Conservation (phyloP, 2,113 vertebrate species). For the Coracopsis vasa region DNA sequence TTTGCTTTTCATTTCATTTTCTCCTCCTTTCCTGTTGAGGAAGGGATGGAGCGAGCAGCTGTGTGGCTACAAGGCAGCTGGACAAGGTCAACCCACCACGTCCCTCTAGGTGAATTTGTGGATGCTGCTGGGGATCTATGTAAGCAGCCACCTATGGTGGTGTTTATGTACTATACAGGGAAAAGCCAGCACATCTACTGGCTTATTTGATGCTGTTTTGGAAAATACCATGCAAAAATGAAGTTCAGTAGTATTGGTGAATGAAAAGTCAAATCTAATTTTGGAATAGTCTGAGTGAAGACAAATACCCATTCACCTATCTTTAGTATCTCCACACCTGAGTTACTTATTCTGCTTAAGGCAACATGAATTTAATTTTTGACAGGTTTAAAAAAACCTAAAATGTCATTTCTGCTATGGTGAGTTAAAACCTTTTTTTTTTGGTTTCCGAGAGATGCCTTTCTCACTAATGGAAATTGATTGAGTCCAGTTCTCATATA, state of each 20-base stretch:
- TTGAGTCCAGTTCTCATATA: background rate
- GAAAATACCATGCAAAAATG: background rate
- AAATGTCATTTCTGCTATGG: background rate
- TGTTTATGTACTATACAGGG: background rate
- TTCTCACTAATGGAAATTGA: constrained; percentile 6
- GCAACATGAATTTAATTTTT: background rate
- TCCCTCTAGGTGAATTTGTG: background rate
- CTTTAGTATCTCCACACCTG: background rate
- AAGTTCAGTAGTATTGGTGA: background rate
- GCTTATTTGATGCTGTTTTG: background rate
- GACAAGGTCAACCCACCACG: background rate
- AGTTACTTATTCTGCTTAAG: background rate
- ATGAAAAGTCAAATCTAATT: background rate
- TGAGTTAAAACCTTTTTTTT: background rate
- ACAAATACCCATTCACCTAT: background rate
- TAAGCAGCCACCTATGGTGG: background rate
- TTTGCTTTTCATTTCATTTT: background rate
- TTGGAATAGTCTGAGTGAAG: background rate
- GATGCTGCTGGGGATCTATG: background rate
- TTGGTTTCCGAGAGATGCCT: background rate
- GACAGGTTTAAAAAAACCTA: background rate
- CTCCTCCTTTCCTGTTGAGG: background rate
- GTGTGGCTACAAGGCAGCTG: background rate
- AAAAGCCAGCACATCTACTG: background rate
- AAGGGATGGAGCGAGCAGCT: background rate